A percentile compares a stretch with the other conserved stretches of the same genome.
These are phyloP conservation scores for Lepidotrigona ventralis DNA, from an alignment of 1,140 invertebrate species.

Conservation along the genomic window DNA sequence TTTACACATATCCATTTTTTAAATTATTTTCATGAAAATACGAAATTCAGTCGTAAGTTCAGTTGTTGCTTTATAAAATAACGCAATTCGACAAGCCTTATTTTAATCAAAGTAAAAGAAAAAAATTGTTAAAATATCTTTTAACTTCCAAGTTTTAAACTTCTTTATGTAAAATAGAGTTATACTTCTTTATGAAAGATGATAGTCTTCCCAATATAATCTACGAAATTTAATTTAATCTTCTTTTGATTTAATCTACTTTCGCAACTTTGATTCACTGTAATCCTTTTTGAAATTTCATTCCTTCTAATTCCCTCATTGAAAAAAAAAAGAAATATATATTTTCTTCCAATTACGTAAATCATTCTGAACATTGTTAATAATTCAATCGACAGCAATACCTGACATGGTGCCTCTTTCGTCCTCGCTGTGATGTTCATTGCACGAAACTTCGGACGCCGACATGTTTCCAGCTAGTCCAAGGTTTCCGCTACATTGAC, in stretches of 20 bases:
- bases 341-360: neutral
- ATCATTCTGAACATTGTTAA: slow-evolving; percentile 22
- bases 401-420: slow-evolving; percentile 76
- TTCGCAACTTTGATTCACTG: too few species aligned
- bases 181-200: too few species aligned
- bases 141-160: neutral
- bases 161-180: too few species aligned
- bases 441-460: slow-evolving; percentile 72
- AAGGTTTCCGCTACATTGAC: slow-evolving; percentile 82
- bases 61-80: too few species aligned
- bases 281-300: too few species aligned
- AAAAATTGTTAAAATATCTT: neutral
- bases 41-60: too few species aligned
- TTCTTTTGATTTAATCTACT: too few species aligned
- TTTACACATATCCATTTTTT: too few species aligned
- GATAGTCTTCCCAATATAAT: too few species aligned
- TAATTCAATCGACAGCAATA: slow-evolving; percentile 56
- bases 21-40: too few species aligned
- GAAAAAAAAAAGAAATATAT: neutral
- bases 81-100: too few species aligned
- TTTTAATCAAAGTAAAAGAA: neutral
- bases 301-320: neutral
- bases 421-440: slow-evolving; percentile 69
- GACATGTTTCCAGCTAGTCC: slow-evolving; percentile 78
- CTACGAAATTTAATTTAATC: too few species aligned